Base-by-base conservation (phyloP, 2,797 vertebrate genomes). In the Acridotheres tristis region DNA sequence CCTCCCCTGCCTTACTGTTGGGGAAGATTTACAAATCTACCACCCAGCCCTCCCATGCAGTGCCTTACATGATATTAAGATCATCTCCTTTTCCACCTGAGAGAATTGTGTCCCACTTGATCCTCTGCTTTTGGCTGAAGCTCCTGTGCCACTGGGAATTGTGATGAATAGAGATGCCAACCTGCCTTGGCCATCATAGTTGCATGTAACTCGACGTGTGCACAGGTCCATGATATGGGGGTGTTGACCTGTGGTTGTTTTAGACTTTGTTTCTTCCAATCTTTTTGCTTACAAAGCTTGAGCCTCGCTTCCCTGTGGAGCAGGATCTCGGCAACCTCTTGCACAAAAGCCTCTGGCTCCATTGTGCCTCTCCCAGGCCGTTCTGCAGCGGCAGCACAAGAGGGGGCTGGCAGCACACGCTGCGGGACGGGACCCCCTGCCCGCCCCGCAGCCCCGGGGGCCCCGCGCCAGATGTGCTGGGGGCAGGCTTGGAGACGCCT, bases 371-470 rank as follows among this genome's bases (percentile, higher is more conserved):
- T 3, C 71, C 32, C 50, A 80, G 86, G 86, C 85, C 59, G 3
- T 88, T 86, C 80, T 95, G 82, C 85, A 71, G 80, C 50, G 8
- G 86, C 85, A 96, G 93, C 61, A 0, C 90, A 72, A 96, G 93
- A 88, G 88, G 93, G 93, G 90, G 92, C 96, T 96, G 96, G 81
- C 92, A 96, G 88, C 92, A 90, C 76, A 10, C 2, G 4, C 74
- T 73, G 78, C 0, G 0, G 82, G 88, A 67, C 0, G 0, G 85
- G 83, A 69, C 91, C 85, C 78, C 88, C 84, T 87, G 62, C 61
- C 73, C 0, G 1, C 26, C 85, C 80, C 0, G 4, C 19, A 12
- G 32, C 42, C 29, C 40, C 5, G 40, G 61, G 51, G 65, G 38
- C 5, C 47, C 45, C 34, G 22, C 7, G 4, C 43, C 88, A 87